Percentiles rank a stretch among this genome's conserved stretches.
Conservation (phyloP, 2,888 invertebrate genomes). For the Drosophila atroscutellata region DNA sequence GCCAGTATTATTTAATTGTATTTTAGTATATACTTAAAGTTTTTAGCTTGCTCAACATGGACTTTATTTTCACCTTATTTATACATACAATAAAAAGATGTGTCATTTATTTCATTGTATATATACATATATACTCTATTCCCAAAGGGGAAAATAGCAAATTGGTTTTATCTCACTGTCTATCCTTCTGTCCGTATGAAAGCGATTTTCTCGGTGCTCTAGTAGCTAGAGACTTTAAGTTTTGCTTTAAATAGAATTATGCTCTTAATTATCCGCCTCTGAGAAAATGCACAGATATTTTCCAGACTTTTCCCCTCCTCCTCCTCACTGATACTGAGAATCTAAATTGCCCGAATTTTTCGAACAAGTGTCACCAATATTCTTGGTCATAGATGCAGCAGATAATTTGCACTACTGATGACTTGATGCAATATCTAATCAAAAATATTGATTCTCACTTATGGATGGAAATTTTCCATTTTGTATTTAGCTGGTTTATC, state of each 20-base stretch:
- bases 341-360: neutral
- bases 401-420: neutral
- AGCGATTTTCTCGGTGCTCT: neutral
- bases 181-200: neutral
- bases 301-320: neutral
- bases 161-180: slow-evolving; percentile 1
- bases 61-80: slow-evolving; percentile 66
- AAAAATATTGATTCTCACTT: neutral
- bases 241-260: neutral
- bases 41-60: slow-evolving; percentile 63
- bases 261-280: neutral
- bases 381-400: neutral
- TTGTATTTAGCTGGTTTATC: neutral
- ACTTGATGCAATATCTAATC: neutral
- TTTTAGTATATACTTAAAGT: slow-evolving; percentile 15
- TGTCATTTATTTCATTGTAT: slow-evolving; percentile 7
- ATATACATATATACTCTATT: slow-evolving; percentile 1
- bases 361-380: neutral
- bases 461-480: neutral
- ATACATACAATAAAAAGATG: slow-evolving; percentile 35
- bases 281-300: neutral
- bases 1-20: slow-evolving; percentile 41
- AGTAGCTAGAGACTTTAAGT: neutral
- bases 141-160: slow-evolving; percentile 4
- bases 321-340: neutral